Evolutionary conservation across 2,113 vertebrate species (phyloP), one percentile per base, ranked within the genome.

Genomic region (Larimichthys polyactis): DNA sequence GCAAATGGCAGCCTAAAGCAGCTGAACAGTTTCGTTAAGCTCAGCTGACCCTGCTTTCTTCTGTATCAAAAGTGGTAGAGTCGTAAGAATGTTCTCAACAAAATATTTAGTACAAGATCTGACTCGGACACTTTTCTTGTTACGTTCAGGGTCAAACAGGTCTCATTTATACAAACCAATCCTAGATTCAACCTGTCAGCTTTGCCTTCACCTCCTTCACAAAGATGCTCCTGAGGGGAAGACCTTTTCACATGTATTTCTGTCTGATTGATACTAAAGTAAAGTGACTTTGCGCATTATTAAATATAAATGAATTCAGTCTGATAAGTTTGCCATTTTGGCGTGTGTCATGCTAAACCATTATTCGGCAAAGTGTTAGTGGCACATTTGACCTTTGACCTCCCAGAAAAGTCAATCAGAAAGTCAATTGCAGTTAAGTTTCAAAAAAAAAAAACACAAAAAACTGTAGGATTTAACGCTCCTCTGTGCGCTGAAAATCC

Each of bases 191-290:
- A 16, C 51, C 43, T 68, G 71, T 74, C 69, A 67, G 62, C 29
- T 51, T 11, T n/a, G 16, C 44, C 20, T 19, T 49, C 62, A 49
- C 62, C 43, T 59, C 32, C 16, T 17, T 20, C 48, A 20, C 32
- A 62, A 48, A 75, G 32, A 22, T 40, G 19, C 51, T 72, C 57
- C 73, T 19, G 4, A 24, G 54, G 64, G 49, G 27, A 17, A 2
- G 44, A 75, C 74, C 75, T 78, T 81, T 71, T 67, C 78, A 76
- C 44, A 48, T 76, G 54, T 76, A 19, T 74, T 78, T 58, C 22
- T 22, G 52, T 78, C 57, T 65, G 46, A 2, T 3, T 24, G 43
- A 58, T 27, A 51, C 20, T 32, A 22, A 58, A 58, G 8, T 59
- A 59, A 32, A 51, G 51, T 20, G 57, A 69, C 62, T 49, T 7